Evolutionary conservation across 2,797 vertebrate genomes (phyloP), one percentile per base, ranked within the genome.

Genomic region (Triplophysa yarkandensis): DNA sequence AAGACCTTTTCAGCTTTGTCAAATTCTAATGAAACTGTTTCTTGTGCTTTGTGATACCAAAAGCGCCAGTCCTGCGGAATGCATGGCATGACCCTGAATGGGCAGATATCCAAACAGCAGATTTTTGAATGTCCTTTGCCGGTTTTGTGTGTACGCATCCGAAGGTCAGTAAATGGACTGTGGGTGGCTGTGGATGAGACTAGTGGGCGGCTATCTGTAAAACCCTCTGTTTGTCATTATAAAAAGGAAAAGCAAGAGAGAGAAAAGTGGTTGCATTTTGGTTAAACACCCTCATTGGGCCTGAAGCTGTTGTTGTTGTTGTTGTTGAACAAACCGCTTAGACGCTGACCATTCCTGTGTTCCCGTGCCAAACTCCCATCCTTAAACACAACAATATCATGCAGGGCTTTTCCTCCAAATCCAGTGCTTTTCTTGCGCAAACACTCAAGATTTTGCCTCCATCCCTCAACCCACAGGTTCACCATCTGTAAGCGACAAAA

Each of bases 331-430:
- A 68, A 74, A 70, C 46, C 6, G 43, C 50, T 81, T 80, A 70
- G 34, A 72, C 63, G 70, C 41, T 7, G 43, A 69, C 55, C 71
- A 23, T 61, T 54, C 36, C 50, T 83, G 68, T 79, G 81, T 88
- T 87, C 72, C 83, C 83, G 84, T 87, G 88, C 83, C 88, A 89
- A 87, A 86, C 36, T 57, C 79, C 77, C 77, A 43, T 46, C 34
- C 68, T 44, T 66, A 23, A 23, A 23, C 28, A 39, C 23, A 54
- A 57, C 54, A 34, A 32, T n/a, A 50, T 43, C 9, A 27, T 17
- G 30, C 27, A 4, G 30, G 27, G 21, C 25, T 41, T 21, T 43
- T 60, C 4, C 23, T 32, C n/a, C 48, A 3, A 65, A 57, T 65
- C 9, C 50, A 64, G 10, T 16, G 32, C 19, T 65, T 75, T 70